phyloP scores from a whole-genome alignment of 2,113 vertebrate species.

The Entelurus aequoreus region DNA sequence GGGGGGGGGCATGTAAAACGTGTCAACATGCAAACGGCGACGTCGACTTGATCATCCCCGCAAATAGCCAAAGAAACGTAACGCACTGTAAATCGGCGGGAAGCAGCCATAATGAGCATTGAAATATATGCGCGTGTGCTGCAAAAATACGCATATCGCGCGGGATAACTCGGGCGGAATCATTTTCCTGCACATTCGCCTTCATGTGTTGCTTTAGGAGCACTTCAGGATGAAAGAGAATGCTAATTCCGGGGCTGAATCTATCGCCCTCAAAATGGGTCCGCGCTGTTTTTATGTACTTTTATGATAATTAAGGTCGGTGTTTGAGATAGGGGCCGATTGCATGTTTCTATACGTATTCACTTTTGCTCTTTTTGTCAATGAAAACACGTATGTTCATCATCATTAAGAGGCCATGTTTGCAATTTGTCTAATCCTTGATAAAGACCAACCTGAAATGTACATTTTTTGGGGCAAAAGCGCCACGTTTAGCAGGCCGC shows the following conservation, averaged over 20 bases:
- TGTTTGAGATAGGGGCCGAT: background rate
- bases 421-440: background rate
- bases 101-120: conserved; percentile 2
- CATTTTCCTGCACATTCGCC: conserved; percentile 60
- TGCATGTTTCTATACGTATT: no score
- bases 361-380: no score
- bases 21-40: conserved; percentile 5
- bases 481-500: background rate
- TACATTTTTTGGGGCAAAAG: no score
- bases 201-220: conserved; percentile 54
- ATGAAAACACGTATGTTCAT: no score
- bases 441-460: background rate
- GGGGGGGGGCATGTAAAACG: conserved; percentile 20
- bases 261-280: conserved; percentile 36
- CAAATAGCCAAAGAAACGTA: conserved; percentile 8
- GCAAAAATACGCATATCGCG: conserved; percentile 35
- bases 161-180: conserved; percentile 59
- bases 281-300: conserved; percentile 4
- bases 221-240: conserved; percentile 65
- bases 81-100: conserved; percentile 6
- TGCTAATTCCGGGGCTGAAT: conserved; percentile 60
- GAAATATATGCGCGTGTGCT: conserved; percentile 16
- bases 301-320: no score
- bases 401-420: no score
- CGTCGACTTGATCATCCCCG: conserved; percentile 13